Evolutionary conservation across 2,113 vertebrate genomes (phyloP), one percentile per base, ranked within the genome.

Genomic region (Isichthys henryi): DNA sequence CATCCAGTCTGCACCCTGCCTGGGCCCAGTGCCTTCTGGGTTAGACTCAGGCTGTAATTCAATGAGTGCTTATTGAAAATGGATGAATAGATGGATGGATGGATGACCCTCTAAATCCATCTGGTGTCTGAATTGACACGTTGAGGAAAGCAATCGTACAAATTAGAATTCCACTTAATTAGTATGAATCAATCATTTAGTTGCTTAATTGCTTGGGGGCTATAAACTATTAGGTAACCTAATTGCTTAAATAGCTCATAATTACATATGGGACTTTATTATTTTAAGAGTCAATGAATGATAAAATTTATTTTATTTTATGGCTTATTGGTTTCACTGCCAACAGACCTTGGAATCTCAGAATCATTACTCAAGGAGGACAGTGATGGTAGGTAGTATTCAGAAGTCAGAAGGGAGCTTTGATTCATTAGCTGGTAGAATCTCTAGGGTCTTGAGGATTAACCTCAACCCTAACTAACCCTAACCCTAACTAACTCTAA

Each of bases 241-340:
- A 48, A 84, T 45, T 84, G 43, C 82, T 84, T 84, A 84, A 84
- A 84, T 84, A 46, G 39, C 82, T 84, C 82, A 84, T 84, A 84
- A 84, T 84, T 84, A 48, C 82, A 46, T 84, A 46, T 48, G 45
- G 82, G 82, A 84, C 82, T 84, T 82, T 82, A 82, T 82, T 80
- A 80, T 84, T 84, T 84, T 84, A 84, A 48, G 39, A 46, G 82
- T 46, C 39, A 46, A n/a, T 84, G 39, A 84, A 84, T 46, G 82
- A 48, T 80, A 43, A 80, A 80, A 80, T 80, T 15, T 80, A 80
- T 80, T 80, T 80, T 80, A 84, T 46, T 84, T 84, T 84, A 48
- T 21, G 19, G 82, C 19, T 84, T 84, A 23, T 11, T 10, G 9
- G 82, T 48, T 23, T 84, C 82, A 84, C 35, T 84, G 45, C 82